These are phyloP conservation scores for Parus major DNA, from an alignment of 2,113 vertebrate genomes.

Conservation along the genomic window DNA sequence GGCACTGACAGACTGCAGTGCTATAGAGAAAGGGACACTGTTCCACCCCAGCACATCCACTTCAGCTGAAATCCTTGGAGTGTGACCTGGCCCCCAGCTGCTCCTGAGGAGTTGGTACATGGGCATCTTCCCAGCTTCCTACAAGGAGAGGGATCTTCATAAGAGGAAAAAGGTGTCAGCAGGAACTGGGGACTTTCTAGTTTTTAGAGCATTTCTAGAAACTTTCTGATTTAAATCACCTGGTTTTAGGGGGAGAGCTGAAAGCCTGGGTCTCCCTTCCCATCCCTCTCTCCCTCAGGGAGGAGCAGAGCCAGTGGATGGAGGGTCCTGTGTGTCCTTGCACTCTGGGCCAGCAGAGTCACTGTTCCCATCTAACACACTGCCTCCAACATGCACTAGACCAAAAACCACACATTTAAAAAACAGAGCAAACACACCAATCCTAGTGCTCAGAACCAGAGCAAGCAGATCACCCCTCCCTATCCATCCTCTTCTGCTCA, in stretches of 20 bases:
- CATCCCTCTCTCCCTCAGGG: rapidly evolving
- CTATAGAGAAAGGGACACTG: neutral
- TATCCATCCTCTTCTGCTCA: neutral
- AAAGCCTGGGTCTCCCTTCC: neutral
- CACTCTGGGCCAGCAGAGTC: neutral
- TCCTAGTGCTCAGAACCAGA: neutral
- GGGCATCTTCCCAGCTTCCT: neutral
- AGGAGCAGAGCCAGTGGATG: neutral
- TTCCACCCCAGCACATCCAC: neutral
- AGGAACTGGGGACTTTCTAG: neutral
- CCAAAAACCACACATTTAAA: neutral
- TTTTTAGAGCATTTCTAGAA: neutral
- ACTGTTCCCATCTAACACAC: neutral
- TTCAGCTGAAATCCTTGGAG: neutral
- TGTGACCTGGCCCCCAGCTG: rapidly evolving
- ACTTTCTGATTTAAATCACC: neutral
- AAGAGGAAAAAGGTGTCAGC: neutral
- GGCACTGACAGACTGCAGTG: rapidly evolving
- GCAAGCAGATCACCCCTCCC: neutral
- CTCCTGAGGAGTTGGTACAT: neutral
- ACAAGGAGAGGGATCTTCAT: neutral
- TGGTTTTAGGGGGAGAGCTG: neutral
- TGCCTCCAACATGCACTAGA: rapidly evolving
- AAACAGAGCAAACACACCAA: neutral
- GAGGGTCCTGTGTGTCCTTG: neutral